Conservation (phyloP, 2,888 invertebrate genomes). For the Caenorhabditis angaria region DNA sequence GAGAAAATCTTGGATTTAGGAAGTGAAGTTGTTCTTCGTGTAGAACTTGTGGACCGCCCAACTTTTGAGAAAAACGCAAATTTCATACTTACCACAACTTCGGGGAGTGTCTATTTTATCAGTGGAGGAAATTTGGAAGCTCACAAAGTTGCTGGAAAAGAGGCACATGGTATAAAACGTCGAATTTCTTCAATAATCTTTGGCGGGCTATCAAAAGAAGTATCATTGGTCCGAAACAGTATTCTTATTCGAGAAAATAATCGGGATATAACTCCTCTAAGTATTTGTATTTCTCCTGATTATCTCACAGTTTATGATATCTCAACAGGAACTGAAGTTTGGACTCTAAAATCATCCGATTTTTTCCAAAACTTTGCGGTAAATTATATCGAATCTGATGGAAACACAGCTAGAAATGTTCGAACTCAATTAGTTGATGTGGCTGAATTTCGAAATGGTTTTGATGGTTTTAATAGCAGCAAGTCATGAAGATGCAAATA, state of each 20-base stretch:
- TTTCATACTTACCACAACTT: constrained; percentile 36
- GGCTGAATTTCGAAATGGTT: constrained; percentile 21
- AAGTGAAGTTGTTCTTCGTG: constrained; percentile 31
- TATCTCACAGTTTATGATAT: constrained; percentile 25
- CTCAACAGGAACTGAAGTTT: constrained; percentile 8
- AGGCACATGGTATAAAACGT: constrained; percentile 19
- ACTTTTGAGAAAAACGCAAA: constrained; percentile 4
- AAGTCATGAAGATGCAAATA: constrained; percentile 16
- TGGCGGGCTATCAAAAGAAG: constrained; percentile 13
- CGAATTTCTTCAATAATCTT: constrained; percentile 34
- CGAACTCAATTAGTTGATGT: constrained; percentile 21
- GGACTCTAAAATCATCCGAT: constrained; percentile 26
- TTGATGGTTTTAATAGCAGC: constrained; percentile 27
- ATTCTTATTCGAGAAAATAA: constrained; percentile 6
- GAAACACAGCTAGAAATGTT: constrained; percentile 3
- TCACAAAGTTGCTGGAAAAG: constrained; percentile 19
- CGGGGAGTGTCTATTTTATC: constrained; percentile 31
- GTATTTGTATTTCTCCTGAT: constrained; percentile 19
- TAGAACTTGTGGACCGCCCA: constrained; percentile 27
- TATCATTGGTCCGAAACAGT: constrained; percentile 22
- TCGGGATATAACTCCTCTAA: constrained; percentile 7
- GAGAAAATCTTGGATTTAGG: constrained; percentile 33
- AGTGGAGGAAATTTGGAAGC: constrained; percentile 16
- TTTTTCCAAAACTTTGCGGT: constrained; percentile 17
- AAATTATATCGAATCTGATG: constrained; percentile 3